A percentile compares a stretch with the other conserved stretches of the same genome.
These are phyloP conservation scores for Acanthis flammea DNA, from an alignment of 2,797 vertebrate species.

Conservation along the genomic window DNA sequence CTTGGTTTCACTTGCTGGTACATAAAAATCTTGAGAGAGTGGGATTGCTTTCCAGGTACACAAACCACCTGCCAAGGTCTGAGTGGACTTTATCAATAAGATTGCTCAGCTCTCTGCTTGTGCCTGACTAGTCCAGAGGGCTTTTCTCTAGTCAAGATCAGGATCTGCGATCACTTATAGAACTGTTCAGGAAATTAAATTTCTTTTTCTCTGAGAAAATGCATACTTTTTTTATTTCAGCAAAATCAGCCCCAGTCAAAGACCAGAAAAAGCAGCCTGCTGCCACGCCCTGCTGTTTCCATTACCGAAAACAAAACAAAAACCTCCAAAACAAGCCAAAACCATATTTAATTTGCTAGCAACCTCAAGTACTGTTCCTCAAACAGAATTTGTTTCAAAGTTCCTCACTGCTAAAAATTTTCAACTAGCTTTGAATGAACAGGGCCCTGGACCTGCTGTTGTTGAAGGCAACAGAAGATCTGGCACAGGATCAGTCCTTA, in stretches of 20 bases:
- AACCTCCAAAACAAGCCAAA: not conserved
- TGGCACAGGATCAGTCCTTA: not conserved
- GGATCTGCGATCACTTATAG: not conserved
- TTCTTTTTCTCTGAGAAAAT: not conserved
- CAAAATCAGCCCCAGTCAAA: not conserved
- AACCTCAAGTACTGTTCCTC: not conserved
- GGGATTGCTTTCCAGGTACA: not conserved
- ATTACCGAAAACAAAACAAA: not conserved
- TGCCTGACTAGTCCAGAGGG: not conserved
- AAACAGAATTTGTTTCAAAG: not conserved
- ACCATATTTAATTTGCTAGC: not conserved
- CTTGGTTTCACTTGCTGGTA: not conserved
- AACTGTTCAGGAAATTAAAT: constrained; percentile 21
- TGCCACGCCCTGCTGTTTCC: not conserved
- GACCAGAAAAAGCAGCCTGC: not conserved
- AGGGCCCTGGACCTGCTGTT: not conserved
- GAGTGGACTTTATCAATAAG: not conserved
- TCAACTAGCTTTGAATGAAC: not conserved
- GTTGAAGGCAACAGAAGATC: not conserved
- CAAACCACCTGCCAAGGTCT: not conserved
- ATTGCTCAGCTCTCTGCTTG: not conserved
- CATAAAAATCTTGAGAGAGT: not conserved
- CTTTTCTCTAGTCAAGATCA: not conserved
- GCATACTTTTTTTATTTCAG: not conserved
- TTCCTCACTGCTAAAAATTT: not conserved